Evolutionary conservation across 2,888 invertebrate species (phyloP), one percentile per base, ranked within the genome.

Genomic region (Arrhopalites spinosus): DNA sequence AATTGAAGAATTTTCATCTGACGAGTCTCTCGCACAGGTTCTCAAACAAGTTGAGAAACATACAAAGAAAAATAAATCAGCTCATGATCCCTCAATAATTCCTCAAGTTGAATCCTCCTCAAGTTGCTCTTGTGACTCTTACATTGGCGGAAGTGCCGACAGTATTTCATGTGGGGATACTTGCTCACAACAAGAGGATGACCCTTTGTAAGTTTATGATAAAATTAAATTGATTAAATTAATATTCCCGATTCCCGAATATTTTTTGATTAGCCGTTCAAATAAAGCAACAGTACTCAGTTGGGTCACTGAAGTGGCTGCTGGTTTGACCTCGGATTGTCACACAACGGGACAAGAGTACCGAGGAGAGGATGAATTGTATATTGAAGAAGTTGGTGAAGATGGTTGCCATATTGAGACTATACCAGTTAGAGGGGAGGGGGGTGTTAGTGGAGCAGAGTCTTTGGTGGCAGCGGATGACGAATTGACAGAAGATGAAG

Each of bases 201-300:
- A 67, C 67, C 30, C 64, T 66, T 71, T 76, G 64, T 68, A 56
- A 68, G 50, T 23, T 36, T n/a, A 5, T 29, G 13, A 20, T 75
- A 13, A 45, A 13, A 15, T 11, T 17, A 63, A 20, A 29, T 43
- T 50, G 47, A 45, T 13, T 53, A 1, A 69, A 20, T 43, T 45
- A 15, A 20, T 45, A n/a, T n/a, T n/a, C n/a, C n/a, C n/a, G n/a
- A n/a, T n/a, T n/a, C n/a, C n/a, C n/a, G n/a, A n/a, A n/a, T n/a
- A n/a, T n/a, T n/a, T n/a, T n/a, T n/a, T n/a, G n/a, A n/a, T n/a
- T n/a, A 79, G 79, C 27, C 15, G 47, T 8, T 75, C 78, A 1
- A 77, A 66, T 36, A 74, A 68, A 36, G 79, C 78, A 0, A 79
- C 79, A 5, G 78, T 79, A 3, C 11, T 77, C 27, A 77, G 78